Percentiles rank a stretch among this genome's conserved stretches.
Conservation (phyloP, 1,140 invertebrate genomes). For the Triops cancriformis region DNA sequence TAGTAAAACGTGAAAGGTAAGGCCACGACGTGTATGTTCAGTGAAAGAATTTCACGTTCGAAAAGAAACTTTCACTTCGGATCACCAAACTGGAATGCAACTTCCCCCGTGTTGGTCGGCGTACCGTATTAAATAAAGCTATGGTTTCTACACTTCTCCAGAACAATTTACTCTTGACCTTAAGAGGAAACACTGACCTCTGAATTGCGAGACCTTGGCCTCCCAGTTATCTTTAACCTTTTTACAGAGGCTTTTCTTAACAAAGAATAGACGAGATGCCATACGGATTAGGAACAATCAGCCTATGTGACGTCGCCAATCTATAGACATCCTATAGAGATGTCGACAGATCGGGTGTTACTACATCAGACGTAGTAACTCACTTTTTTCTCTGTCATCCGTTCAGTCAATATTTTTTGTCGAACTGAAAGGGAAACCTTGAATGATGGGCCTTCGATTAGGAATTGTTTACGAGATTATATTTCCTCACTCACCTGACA, state of each 20-base stretch:
- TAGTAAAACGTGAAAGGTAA: not conserved
- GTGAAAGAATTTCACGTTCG: too few species aligned
- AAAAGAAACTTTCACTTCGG: not conserved
- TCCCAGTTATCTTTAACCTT: not conserved
- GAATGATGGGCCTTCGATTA: too few species aligned
- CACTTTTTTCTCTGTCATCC: too few species aligned
- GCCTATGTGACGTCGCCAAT: not conserved
- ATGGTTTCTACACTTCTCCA: not conserved
- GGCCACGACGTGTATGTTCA: not conserved
- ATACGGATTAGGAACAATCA: not conserved
- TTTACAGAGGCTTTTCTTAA: not conserved
- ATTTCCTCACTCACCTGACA: too few species aligned
- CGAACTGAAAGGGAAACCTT: too few species aligned
- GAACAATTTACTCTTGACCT: not conserved
- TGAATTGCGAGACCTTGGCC: not conserved
- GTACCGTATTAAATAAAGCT: not conserved
- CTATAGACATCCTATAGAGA: too few species aligned
- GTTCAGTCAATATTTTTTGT: too few species aligned
- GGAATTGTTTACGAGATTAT: too few species aligned
- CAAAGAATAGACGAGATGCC: not conserved
- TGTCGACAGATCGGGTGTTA: too few species aligned
- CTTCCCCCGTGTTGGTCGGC: not conserved
- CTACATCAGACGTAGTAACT: too few species aligned
- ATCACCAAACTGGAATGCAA: not conserved
- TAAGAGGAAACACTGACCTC: not conserved